A percentile compares a stretch with the other conserved stretches of the same genome.
These are phyloP conservation scores for Leptosomus discolor DNA, from an alignment of 2,113 vertebrate genomes.

Conservation along the genomic window DNA sequence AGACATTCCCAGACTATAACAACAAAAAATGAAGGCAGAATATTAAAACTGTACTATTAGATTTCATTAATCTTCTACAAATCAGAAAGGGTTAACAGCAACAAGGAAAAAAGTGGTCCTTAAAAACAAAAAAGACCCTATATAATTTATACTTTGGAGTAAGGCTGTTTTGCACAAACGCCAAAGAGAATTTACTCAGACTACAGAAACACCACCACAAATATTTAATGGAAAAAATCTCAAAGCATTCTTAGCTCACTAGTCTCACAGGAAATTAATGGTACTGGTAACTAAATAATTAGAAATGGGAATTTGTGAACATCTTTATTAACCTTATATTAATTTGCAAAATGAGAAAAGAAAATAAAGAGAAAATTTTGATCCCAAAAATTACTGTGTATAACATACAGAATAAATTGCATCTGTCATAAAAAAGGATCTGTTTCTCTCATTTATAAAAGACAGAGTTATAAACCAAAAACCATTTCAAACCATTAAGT, in stretches of 20 bases:
- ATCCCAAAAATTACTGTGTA: constrained; percentile 31
- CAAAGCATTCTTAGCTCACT: constrained; percentile 37
- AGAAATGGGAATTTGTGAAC: constrained; percentile 69
- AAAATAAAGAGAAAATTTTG: constrained; percentile 47
- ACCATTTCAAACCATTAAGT: neutral
- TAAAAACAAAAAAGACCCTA: neutral
- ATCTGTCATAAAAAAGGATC: constrained; percentile 11
- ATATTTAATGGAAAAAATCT: constrained; percentile 57
- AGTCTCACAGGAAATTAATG: constrained; percentile 69
- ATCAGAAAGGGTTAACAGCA: neutral
- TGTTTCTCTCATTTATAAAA: neutral
- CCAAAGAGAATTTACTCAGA: constrained; percentile 42
- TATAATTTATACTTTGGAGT: neutral
- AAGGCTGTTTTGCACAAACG: neutral
- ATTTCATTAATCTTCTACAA: neutral
- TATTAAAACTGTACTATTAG: neutral
- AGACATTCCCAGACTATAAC: neutral
- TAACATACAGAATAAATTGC: constrained; percentile 12
- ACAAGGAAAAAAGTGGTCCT: neutral
- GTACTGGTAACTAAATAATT: constrained; percentile 71
- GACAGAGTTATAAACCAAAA: neutral
- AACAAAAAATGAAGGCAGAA: neutral
- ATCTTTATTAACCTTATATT: constrained; percentile 73
- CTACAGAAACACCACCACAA: constrained; percentile 34
- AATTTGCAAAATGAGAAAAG: constrained; percentile 63